Conservation (phyloP, 2,113 vertebrate genomes). For the Rhinolophus ferrumequinum region DNA sequence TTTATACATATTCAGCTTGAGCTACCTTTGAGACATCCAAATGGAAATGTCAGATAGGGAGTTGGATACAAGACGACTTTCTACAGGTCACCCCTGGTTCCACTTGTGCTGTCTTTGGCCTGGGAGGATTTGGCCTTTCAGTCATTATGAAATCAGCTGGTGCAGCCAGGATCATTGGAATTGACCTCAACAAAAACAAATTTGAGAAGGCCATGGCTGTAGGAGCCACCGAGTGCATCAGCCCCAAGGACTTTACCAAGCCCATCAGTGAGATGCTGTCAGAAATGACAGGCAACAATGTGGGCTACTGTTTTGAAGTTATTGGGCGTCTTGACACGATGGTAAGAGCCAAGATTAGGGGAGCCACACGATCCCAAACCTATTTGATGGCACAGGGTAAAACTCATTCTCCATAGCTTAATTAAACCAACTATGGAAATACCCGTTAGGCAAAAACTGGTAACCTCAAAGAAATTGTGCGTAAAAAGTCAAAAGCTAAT, state of each 20-base stretch:
- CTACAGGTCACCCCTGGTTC: slow-evolving; percentile 89
- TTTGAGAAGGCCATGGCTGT: slow-evolving; percentile 87
- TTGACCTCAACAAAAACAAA: slow-evolving; percentile 89
- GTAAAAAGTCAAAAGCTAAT: not conserved
- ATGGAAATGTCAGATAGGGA: not conserved
- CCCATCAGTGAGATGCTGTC: slow-evolving; percentile 86
- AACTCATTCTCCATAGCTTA: not conserved
- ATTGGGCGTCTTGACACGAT: slow-evolving; percentile 86
- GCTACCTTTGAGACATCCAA: not conserved
- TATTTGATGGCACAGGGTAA: not conserved
- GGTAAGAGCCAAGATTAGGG: slow-evolving; percentile 78
- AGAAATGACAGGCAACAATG: slow-evolving; percentile 88
- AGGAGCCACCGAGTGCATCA: slow-evolving; percentile 89
- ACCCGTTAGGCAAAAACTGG: not conserved
- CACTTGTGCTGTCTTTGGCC: slow-evolving; percentile 89
- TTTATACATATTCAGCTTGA: not conserved
- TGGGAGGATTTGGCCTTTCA: slow-evolving; percentile 91
- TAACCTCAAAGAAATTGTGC: not conserved
- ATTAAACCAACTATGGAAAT: not conserved
- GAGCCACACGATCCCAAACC: not conserved
- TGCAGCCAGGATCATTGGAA: slow-evolving; percentile 87
- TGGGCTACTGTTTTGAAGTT: slow-evolving; percentile 90
- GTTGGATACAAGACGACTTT: not conserved
- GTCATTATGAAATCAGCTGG: slow-evolving; percentile 89
- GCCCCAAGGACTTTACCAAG: slow-evolving; percentile 84